Conservation (phyloP, 1,140 invertebrate genomes). For the Formica exsecta region DNA sequence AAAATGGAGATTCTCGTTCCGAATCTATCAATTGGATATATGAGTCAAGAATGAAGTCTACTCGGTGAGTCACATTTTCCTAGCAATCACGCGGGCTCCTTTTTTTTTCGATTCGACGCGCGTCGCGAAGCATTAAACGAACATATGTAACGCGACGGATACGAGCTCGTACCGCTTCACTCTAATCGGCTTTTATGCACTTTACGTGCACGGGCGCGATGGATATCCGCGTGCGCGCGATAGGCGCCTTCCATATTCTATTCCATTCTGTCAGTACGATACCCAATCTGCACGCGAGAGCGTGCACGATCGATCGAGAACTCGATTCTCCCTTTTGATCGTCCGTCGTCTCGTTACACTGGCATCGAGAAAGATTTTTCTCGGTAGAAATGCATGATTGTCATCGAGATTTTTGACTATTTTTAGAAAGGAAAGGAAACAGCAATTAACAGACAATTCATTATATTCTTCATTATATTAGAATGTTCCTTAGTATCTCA, state of each 20-base stretch:
- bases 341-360: slow-evolving; percentile 43
- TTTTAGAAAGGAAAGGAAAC: neutral
- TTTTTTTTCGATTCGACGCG: slow-evolving; percentile 37
- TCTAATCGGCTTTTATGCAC: slow-evolving; percentile 65
- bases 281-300: slow-evolving; percentile 66
- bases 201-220: slow-evolving; percentile 10
- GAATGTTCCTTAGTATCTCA: neutral
- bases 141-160: slow-evolving; percentile 52
- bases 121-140: slow-evolving; percentile 55
- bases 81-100: slow-evolving; percentile 36
- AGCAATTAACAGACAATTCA: neutral
- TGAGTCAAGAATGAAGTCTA: slow-evolving; percentile 26
- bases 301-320: slow-evolving; percentile 54
- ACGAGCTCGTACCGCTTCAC: slow-evolving; percentile 39
- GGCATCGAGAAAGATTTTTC: slow-evolving; percentile 2
- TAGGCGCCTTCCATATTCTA: slow-evolving; percentile 68
- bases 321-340: slow-evolving; percentile 69
- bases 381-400: neutral
- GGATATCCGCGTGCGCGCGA: neutral
- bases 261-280: slow-evolving; percentile 56
- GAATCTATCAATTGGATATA: neutral
- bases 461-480: neutral
- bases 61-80: slow-evolving; percentile 16
- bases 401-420: neutral
- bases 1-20: neutral